phyloP scores from a whole-genome alignment of 1,140 invertebrate genomes.

The Acromyrmex heyeri region DNA sequence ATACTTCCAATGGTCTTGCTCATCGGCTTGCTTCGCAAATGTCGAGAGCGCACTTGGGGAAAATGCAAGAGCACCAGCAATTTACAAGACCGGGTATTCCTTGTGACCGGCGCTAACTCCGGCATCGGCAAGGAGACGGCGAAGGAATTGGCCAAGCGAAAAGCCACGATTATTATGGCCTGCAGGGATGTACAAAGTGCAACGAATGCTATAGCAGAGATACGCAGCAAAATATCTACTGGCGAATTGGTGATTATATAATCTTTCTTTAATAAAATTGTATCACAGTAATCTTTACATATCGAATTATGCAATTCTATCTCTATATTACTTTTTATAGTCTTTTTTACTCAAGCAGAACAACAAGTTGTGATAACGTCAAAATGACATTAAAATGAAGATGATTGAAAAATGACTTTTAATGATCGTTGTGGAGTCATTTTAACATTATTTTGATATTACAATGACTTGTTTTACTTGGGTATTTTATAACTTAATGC shows the following conservation, averaged over 20 bases:
- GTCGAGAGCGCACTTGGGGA: slow-evolving; percentile 86
- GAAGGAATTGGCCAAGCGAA: slow-evolving; percentile 89
- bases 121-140: slow-evolving; percentile 93
- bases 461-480: too few species aligned
- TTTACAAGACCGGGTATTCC: slow-evolving; percentile 88
- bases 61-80: slow-evolving; percentile 82
- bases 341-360: background rate
- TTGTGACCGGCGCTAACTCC: slow-evolving; percentile 93
- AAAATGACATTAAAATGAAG: too few species aligned
- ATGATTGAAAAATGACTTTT: too few species aligned
- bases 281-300: background rate
- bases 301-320: background rate
- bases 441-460: too few species aligned
- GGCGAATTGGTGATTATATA: slow-evolving; percentile 88
- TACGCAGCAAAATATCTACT: slow-evolving; percentile 86
- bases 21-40: slow-evolving; percentile 85
- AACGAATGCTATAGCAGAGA: slow-evolving; percentile 88
- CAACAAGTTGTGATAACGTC: too few species aligned
- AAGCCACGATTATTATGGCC: slow-evolving; percentile 91
- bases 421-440: too few species aligned
- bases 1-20: slow-evolving; percentile 82
- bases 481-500: background rate
- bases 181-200: slow-evolving; percentile 90
- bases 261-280: slow-evolving; percentile 3
- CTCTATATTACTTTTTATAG: background rate